Evolutionary conservation across 2,113 vertebrate species (phyloP), one percentile per base, ranked within the genome.

Genomic region (Vidua chalybeata): DNA sequence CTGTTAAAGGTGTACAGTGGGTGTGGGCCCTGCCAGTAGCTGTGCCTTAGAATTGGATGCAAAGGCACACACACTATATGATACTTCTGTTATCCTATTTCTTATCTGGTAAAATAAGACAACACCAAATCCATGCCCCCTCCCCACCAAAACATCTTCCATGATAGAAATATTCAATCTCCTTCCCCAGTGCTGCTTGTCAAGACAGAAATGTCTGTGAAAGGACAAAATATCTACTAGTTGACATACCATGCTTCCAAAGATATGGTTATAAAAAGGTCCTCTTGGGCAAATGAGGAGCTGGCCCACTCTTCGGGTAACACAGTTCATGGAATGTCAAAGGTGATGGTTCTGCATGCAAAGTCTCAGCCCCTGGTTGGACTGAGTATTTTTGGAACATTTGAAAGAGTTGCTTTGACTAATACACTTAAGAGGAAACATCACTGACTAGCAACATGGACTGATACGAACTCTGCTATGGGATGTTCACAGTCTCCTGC

Each of bases 211-310:
- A 48, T n/a, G 5, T 48, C 43, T 71, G 18, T 66, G 24, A 41
- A 86, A 59, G 18, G 7, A 56, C 11, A 37, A 74, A 75, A 35
- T 9, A 54, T 11, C 13, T 39, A 8, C 22, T 61, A 11, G 78
- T 89, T 73, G 15, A 61, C 20, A 33, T 10, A 33, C 5, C 7
- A 7, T 68, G 16, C 9, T 71, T 67, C 45, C 26, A 12, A 27
- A 31, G 43, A 15, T 19, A 2, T 30, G 17, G 3, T 64, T 76
- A 14, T n/a, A 48, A n/a, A 66, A 51, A 49, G 5, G 10, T 21
- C 15, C 17, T 22, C 7, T 31, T 58, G 4, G 83, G 67, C 1
- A 1, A 30, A 39, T 0, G 1, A 76, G 9, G 14, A 7, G 4
- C 31, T 93, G 27, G 37, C 31, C 48, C 8, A 15, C 22, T 67